phyloP scores from a whole-genome alignment of 2,113 vertebrate genomes.

The Notothenia rossii region DNA sequence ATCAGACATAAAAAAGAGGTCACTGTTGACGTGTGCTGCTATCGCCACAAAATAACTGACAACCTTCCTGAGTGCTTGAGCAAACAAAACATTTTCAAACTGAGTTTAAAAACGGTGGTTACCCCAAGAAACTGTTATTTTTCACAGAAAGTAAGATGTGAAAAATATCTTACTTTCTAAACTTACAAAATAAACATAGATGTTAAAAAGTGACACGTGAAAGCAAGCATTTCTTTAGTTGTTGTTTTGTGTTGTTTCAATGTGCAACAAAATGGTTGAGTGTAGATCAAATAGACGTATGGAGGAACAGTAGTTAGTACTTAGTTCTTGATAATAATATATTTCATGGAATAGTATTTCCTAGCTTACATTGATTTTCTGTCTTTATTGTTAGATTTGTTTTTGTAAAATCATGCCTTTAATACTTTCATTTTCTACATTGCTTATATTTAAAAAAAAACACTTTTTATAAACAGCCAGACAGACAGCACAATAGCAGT shows the following conservation, averaged over 20 bases:
- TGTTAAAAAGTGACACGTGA: too few species aligned
- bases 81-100: background rate
- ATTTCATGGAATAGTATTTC: background rate
- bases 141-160: background rate
- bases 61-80: background rate
- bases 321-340: background rate
- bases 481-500: too few species aligned
- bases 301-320: background rate
- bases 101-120: background rate
- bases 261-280: background rate
- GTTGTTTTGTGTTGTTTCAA: too few species aligned
- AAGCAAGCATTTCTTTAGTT: too few species aligned
- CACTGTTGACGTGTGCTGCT: background rate
- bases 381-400: background rate
- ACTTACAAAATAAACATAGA: too few species aligned
- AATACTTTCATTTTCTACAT: background rate
- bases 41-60: background rate
- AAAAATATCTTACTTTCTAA: background rate
- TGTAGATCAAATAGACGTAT: background rate
- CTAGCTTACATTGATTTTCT: background rate
- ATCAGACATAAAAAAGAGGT: conserved; percentile 24
- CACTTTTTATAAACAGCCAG: too few species aligned
- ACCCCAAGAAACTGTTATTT: background rate
- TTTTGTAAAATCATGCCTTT: background rate
- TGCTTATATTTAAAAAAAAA: background rate